Evolutionary conservation across 2,113 vertebrate genomes (phyloP), one percentile per base, ranked within the genome.

Genomic region (Forbesichthys agassizii): DNA sequence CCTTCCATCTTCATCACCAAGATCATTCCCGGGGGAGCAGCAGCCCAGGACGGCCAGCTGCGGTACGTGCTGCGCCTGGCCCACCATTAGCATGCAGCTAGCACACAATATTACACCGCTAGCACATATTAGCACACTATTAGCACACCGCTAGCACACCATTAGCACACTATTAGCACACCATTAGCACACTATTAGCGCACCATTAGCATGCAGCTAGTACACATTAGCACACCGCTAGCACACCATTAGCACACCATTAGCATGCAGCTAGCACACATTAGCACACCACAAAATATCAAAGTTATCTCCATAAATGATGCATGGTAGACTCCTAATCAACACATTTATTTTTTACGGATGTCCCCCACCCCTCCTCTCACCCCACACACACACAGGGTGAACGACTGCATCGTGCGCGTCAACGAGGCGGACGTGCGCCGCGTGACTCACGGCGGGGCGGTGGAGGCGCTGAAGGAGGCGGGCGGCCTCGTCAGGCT

Each of bases 1-100:
- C 94, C 96, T 58, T 96, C 96, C 75, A 98, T 99, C 91, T 99
- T 98, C 91, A 99, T 99, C 89, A 99, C 98, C 58, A 99, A 99
- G 27, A 27, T 3, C 27, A 27, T 27, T 2, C 27, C 27, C 27
- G 27, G 27, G 27, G 27, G 27, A 27, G 97, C 97, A 61, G 98
- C 98, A 64, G 96, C 98, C 16, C 96, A 98, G 87, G 97, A 99
- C 68, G 96, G 96, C 86, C 92, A 96, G 87, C 92, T 99, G 88
- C 93, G 96, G 98, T 99, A 86, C 7, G 64, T 20, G 20, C 20
- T 20, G 20, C 20, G 20, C 20, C 20, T 20, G 20, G 20, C 20
- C 20, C 20, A 20, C 20, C 20, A 20, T 2, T 27, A 27, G 27
- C 27, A 27, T 27, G 27, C 27, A 27, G 27, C 27, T 27, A 27